Evolutionary conservation across 1,140 invertebrate species (phyloP), one percentile per base, ranked within the genome.

Genomic region (Cotesia glomerata): DNA sequence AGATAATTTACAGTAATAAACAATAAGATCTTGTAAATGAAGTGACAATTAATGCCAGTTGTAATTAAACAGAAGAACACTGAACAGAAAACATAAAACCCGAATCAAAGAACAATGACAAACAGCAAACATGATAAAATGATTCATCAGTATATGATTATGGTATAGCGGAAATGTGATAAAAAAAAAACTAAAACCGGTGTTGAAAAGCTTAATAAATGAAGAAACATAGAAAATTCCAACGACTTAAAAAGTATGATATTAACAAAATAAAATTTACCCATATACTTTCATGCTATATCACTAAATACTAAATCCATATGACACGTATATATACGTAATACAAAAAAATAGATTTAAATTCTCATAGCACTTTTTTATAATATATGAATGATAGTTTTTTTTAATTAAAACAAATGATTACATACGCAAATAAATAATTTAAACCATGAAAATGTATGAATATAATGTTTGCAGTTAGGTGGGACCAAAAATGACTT

Each of bases 401-500:
- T 68, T 16, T 36, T 62, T 35, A 58, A 72, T 45, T 74, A 18
- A 68, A 56, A 77, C 68, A 65, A 70, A 74, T 61, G 67, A 54
- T 18, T 68, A 34, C 63, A 76, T 35, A 73, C 70, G 74, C 74
- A 56, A 78, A 76, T 74, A 74, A 79, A 75, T 74, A 75, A 72
- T 76, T 75, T 74, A 71, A 72, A 72, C 52, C 73, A 77, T 74
- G 77, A 73, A 73, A 75, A 80, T 84, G 84, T 85, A 84, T 84
- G 85, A 86, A 85, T 87, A 86, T 87, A 86, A 85, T 81, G 84
- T 87, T 86, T 87, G 85, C 82, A 85, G 84, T 86, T 87, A 87
- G 86, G 85, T 87, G 86, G 86, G 85, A 87, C 86, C 86, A 87
- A 87, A 87, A 86, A 87, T 80, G 82, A 87, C 85, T 86, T 86